phyloP scores from a whole-genome alignment of 2,113 vertebrate genomes.

The Acrocephalus arundinaceus region DNA sequence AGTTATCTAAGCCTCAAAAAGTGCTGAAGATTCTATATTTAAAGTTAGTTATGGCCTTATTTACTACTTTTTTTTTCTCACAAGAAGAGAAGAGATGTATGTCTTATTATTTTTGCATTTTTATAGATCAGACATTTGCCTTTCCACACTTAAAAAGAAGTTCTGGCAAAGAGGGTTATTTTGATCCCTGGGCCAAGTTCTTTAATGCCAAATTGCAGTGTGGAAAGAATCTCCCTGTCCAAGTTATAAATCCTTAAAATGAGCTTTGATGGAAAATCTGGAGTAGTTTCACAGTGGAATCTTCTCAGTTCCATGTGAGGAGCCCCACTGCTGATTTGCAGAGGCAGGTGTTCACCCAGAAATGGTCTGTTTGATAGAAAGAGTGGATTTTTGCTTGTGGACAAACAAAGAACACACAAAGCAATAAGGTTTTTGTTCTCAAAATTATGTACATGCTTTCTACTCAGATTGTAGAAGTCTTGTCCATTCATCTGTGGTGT shows the following conservation, averaged over 20 bases:
- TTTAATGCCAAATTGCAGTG: slow-evolving; percentile 41
- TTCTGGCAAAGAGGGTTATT: slow-evolving; percentile 31
- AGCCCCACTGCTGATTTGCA: background rate
- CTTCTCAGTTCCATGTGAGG: background rate
- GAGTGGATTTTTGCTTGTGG: background rate
- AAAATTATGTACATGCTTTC: background rate
- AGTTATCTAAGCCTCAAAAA: background rate
- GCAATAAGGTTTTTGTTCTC: background rate
- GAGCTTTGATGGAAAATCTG: slow-evolving; percentile 56
- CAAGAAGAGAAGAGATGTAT: background rate
- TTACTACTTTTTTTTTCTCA: background rate
- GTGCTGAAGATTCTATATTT: background rate
- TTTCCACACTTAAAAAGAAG: slow-evolving; percentile 22
- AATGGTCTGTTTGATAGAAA: background rate
- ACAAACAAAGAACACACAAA: background rate
- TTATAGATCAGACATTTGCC: slow-evolving; percentile 29
- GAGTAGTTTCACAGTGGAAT: slow-evolving; percentile 23
- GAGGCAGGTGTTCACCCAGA: background rate
- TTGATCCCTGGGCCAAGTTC: slow-evolving; percentile 54
- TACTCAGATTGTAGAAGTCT: background rate
- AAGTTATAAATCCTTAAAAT: slow-evolving; percentile 59
- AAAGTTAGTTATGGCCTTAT: background rate
- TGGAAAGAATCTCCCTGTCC: slow-evolving; percentile 43
- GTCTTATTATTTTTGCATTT: slow-evolving; percentile 13
- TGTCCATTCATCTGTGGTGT: background rate